Base-by-base conservation (phyloP, 2,888 invertebrate genomes). In the Netelia virgata region DNA sequence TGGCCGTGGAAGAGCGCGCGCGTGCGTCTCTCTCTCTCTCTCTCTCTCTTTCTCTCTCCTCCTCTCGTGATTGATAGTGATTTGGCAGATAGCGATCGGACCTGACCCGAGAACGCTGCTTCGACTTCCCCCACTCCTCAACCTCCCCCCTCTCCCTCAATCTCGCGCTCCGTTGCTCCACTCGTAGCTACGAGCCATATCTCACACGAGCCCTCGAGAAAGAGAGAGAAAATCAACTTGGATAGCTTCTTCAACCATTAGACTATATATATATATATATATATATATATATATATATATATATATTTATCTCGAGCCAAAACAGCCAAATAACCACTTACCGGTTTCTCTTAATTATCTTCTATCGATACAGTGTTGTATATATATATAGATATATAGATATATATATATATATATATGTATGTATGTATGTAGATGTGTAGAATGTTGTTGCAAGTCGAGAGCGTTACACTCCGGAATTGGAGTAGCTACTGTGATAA, bases 81-180 rank as follows among this genome's bases (percentile, higher is more conserved):
- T 91, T 92, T 90, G 90, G 90, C 89, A 90, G 92, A 92, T 91
- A 92, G 86, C 89, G 88, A 91, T 92, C 90, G 88, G 86, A 85
- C 90, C 90, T 91, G 89, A 91, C 88, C 72, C 85, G 83, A 83
- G 85, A 78, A 86, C 81, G 76, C 66, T 72, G 76, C 78, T 55
- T 53, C 53, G 69, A 79, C 66, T 36, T 70, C 53, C 72, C 61
- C 50, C 59, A 20, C 63, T 57, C 63, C 36, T 18, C 41, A 57
- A 74, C 66, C 43, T 66, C 50, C 66, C 36, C 63, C 61, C 36
- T n/a, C 3, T 14, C 11, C 10, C 70, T 53, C 50, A 50, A 47
- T 53, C 70, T 73, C 36, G 66, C 36, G 23, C 59, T 74, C 73
- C 63, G 72, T 73, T 81, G 79, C 63, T 79, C 77, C 75, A 77